Conservation (phyloP, 2,113 vertebrate genomes). For the Rousettus leschenaultii region DNA sequence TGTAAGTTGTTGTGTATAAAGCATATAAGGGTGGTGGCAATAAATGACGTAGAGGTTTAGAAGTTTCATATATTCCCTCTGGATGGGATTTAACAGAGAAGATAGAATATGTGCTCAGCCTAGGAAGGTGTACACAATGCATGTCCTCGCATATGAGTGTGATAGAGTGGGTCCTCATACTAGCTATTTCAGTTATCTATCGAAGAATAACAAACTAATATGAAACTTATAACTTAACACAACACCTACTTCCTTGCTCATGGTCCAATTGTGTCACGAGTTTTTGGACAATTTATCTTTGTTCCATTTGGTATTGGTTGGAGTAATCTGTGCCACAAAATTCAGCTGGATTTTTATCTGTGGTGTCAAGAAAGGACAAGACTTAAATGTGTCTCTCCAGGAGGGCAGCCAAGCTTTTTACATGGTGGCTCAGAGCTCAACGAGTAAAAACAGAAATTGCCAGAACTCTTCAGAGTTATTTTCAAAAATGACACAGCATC, state of each 20-base stretch:
- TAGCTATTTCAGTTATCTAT: neutral
- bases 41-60: neutral
- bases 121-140: too few species aligned
- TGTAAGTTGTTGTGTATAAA: neutral
- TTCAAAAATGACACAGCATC: neutral
- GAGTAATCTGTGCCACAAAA: neutral
- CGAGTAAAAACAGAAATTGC: neutral
- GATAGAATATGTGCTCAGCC: neutral
- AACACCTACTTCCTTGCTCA: neutral
- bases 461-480: neutral
- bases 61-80: neutral
- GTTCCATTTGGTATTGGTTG: neutral
- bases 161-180: neutral
- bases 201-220: neutral
- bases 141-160: neutral
- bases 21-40: neutral
- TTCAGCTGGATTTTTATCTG: neutral
- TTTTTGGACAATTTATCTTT: neutral
- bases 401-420: neutral
- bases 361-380: neutral
- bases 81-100: neutral
- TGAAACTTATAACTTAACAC: neutral
- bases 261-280: neutral
- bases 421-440: neutral
- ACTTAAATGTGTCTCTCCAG: neutral